These are phyloP conservation scores for Bolinopsis microptera DNA, from an alignment of 37 sponge, comb jelly and placozoan species.

Conservation along the genomic window DNA sequence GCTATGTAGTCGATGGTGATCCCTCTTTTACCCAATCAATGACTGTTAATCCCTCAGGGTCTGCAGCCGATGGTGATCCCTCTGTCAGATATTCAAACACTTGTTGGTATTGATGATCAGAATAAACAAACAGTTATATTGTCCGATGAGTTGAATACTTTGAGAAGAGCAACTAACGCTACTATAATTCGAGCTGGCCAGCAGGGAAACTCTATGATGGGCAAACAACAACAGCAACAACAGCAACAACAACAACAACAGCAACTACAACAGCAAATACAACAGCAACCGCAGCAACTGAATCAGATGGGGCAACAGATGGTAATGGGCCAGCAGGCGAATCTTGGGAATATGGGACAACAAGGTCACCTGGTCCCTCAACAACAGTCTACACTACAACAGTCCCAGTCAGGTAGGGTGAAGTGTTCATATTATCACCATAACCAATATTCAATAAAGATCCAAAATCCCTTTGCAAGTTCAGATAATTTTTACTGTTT, in stretches of 20 bases:
- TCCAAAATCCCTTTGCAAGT: too few relatives aligned
- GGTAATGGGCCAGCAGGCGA: too few relatives aligned
- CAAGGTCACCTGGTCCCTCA: too few relatives aligned
- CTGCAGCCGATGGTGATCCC: conserved; percentile 49
- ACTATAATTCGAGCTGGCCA: not conserved
- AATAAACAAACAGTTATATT: conserved; percentile 12
- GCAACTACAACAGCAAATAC: not conserved
- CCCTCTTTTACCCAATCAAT: too few relatives aligned
- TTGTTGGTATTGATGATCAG: conserved; percentile 24
- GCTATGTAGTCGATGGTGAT: too few relatives aligned
- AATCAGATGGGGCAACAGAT: not conserved
- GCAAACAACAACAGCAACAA: not conserved
- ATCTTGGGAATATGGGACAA: too few relatives aligned
- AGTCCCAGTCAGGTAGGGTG: not conserved
- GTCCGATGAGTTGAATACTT: not conserved
- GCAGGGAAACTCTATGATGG: too few relatives aligned
- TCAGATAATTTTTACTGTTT: too few relatives aligned
- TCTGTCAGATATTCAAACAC: conserved; percentile 5
- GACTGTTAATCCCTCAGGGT: not conserved
- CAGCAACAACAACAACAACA: not conserved
- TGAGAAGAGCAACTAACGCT: not conserved
- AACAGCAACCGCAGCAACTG: not conserved
- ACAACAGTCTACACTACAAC: not conserved
- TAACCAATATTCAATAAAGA: too few relatives aligned
- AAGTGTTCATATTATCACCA: too few relatives aligned